Evolutionary conservation across 2,888 invertebrate genomes (phyloP).

Genomic region (Scrobipalpa atriplicella): DNA sequence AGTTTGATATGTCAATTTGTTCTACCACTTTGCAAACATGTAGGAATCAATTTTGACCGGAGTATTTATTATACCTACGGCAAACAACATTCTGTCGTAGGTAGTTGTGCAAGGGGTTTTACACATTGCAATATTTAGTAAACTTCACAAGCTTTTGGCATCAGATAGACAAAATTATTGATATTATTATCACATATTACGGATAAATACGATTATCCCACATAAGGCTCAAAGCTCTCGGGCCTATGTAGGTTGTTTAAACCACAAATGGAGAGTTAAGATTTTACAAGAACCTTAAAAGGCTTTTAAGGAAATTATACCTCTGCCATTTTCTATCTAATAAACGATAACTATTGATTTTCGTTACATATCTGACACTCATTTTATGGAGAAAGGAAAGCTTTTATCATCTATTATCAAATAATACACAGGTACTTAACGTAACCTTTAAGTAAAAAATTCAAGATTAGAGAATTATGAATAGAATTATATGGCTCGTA

Average conservation of each 20-base stretch:
- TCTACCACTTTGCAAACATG: too few species aligned
- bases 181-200: not conserved
- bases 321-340: not conserved
- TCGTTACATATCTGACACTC: not conserved
- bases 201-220: not conserved
- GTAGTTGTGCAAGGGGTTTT: too few species aligned
- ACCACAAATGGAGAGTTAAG: not conserved
- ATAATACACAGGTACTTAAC: too few species aligned
- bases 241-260: not conserved
- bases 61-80: too few species aligned
- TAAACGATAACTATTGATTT: not conserved
- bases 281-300: conserved; percentile 4
- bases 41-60: too few species aligned
- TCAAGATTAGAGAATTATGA: too few species aligned
- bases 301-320: conserved; percentile 19
- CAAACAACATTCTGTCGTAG: too few species aligned
- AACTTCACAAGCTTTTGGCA: too few species aligned
- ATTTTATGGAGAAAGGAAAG: not conserved
- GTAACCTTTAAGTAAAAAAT: too few species aligned
- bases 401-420: not conserved
- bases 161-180: not conserved
- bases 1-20: too few species aligned
- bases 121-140: too few species aligned
- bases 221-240: not conserved
- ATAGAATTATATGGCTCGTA: too few species aligned